These are phyloP conservation scores for Cosmopolites sordidus DNA, from an alignment of 2,888 invertebrate species.

Conservation along the genomic window DNA sequence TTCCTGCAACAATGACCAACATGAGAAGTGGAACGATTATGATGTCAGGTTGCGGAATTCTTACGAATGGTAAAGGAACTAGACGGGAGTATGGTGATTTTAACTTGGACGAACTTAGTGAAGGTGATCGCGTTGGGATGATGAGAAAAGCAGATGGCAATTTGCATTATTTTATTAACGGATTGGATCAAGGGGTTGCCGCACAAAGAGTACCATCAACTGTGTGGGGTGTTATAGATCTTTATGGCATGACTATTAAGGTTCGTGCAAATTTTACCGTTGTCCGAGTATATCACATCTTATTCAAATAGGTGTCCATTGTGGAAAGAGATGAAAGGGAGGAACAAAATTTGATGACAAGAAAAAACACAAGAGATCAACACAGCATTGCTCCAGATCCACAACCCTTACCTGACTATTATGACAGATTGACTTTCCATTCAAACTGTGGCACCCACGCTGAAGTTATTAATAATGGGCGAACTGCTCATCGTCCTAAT, in stretches of 20 bases:
- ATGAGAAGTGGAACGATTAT: constrained; percentile 88
- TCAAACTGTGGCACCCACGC: constrained; percentile 89
- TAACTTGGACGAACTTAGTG: constrained; percentile 88
- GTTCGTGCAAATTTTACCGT: constrained; percentile 40
- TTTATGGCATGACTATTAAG: constrained; percentile 92
- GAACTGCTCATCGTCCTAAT: constrained; percentile 89
- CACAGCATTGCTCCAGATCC: constrained; percentile 46
- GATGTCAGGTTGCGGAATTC: constrained; percentile 96
- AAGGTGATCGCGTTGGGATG: constrained; percentile 90
- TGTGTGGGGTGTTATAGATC: constrained; percentile 92
- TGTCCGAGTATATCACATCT: no score
- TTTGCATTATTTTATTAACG: constrained; percentile 90
- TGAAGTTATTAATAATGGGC: constrained; percentile 56
- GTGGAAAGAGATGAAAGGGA: constrained; percentile 79
- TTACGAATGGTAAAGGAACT: constrained; percentile 94
- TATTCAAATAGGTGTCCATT: constrained; percentile 63
- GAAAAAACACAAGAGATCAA: constrained; percentile 60
- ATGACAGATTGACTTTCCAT: constrained; percentile 82
- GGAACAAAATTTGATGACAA: constrained; percentile 68
- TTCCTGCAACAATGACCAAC: constrained; percentile 97
- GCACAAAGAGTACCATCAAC: constrained; percentile 73
- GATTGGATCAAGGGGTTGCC: constrained; percentile 88
- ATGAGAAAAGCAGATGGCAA: constrained; percentile 79
- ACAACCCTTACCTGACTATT: constrained; percentile 48
- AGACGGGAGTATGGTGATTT: constrained; percentile 88